Evolutionary conservation across 1,140 invertebrate genomes (phyloP).

Genomic region (Plodia interpunctella): DNA sequence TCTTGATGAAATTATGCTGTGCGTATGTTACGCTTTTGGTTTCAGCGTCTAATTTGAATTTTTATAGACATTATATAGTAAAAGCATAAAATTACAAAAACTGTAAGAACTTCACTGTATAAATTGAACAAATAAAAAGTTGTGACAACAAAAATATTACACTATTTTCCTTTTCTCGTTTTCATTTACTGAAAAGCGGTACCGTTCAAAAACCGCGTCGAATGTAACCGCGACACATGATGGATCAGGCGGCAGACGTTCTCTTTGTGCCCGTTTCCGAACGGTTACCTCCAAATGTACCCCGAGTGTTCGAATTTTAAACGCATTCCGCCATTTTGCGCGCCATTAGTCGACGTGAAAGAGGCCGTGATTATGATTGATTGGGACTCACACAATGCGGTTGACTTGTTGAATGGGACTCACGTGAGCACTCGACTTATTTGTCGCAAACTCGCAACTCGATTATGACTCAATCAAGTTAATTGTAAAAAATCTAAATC

Average conservation of each 20-base stretch:
- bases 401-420: slow-evolving; percentile 65
- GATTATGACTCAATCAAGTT: background rate
- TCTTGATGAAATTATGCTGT: slow-evolving; percentile 34
- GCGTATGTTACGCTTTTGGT: background rate
- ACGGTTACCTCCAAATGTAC: slow-evolving; percentile 64
- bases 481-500: background rate
- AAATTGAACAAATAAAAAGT: slow-evolving; percentile 5
- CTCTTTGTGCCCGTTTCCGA: slow-evolving; percentile 67
- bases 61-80: background rate
- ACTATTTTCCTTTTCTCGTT: background rate
- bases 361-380: slow-evolving; percentile 72
- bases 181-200: background rate
- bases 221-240: slow-evolving; percentile 51
- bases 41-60: background rate
- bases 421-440: slow-evolving; percentile 55
- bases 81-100: too few species aligned
- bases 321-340: slow-evolving; percentile 69
- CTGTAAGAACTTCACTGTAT: too few species aligned
- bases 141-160: slow-evolving; percentile 14
- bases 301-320: slow-evolving; percentile 62
- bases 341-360: slow-evolving; percentile 73
- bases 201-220: slow-evolving; percentile 13
- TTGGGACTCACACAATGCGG: slow-evolving; percentile 49
- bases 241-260: slow-evolving; percentile 47
- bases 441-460: slow-evolving; percentile 24